A percentile compares a stretch with the other conserved stretches of the same genome.
Conservation (phyloP, 2,888 invertebrate genomes). For the Hyposoter dolosus region DNA sequence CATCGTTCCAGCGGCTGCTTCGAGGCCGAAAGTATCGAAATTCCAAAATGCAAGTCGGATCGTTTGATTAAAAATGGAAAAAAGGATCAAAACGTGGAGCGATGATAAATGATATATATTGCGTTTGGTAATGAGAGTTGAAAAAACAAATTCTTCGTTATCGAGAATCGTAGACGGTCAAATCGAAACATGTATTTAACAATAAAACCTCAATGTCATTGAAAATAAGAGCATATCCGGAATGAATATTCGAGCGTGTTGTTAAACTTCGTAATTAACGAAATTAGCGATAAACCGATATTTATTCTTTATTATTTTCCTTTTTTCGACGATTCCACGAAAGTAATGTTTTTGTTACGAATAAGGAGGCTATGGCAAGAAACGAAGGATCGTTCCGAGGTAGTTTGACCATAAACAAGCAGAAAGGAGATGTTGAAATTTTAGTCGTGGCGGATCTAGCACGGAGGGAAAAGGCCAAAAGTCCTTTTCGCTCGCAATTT, state of each 20-base stretch:
- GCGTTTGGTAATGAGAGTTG: background rate
- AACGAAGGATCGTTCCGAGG: slow-evolving; percentile 10
- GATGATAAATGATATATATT: background rate
- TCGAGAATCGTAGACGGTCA: background rate
- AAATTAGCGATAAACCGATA: background rate
- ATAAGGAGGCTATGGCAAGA: slow-evolving; percentile 5
- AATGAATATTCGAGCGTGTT: background rate
- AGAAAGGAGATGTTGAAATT: background rate
- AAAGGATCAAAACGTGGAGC: background rate
- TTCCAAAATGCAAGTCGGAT: background rate
- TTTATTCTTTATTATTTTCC: background rate
- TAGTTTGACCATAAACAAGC: slow-evolving; percentile 10
- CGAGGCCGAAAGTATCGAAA: background rate
- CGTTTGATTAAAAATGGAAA: background rate
- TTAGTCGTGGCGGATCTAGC: background rate
- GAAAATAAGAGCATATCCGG: slow-evolving; percentile 1
- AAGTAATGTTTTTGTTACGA: background rate
- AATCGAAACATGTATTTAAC: slow-evolving; percentile 8
- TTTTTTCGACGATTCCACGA: background rate
- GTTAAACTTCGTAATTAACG: background rate
- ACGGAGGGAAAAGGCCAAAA: background rate
- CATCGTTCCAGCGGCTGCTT: background rate
- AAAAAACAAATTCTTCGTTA: background rate
- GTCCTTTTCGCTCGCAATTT: background rate
- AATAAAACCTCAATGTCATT: slow-evolving; percentile 13